Evolutionary conservation across 2,888 invertebrate species (phyloP).

Genomic region (Heliconius ismenius): DNA sequence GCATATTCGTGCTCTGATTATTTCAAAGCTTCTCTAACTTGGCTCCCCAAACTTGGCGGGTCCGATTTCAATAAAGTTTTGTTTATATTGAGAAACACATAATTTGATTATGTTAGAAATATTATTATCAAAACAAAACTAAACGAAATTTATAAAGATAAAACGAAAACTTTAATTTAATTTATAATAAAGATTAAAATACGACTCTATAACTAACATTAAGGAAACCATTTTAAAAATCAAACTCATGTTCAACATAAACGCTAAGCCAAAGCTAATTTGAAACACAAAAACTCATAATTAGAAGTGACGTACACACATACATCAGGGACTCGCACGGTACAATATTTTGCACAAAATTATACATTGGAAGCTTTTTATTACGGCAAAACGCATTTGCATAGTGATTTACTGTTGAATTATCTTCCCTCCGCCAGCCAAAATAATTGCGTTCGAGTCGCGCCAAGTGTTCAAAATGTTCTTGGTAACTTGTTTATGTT

Average conservation of each 20-base stretch:
- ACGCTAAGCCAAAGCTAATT: background rate
- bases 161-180: too few relatives aligned
- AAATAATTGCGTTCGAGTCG: constrained; percentile 46
- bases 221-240: background rate
- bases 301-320: constrained; percentile 17
- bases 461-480: constrained; percentile 23
- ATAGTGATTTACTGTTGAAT: constrained; percentile 42
- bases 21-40: too few relatives aligned
- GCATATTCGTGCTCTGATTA: too few relatives aligned
- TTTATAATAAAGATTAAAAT: too few relatives aligned
- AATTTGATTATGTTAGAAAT: too few relatives aligned
- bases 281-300: constrained; percentile 8
- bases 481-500: constrained; percentile 19
- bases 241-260: background rate
- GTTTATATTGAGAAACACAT: too few relatives aligned
- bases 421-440: constrained; percentile 42
- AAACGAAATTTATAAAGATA: too few relatives aligned
- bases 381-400: constrained; percentile 41
- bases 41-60: too few relatives aligned
- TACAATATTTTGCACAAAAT: constrained; percentile 40
- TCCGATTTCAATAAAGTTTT: too few relatives aligned
- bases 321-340: constrained; percentile 2
- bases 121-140: too few relatives aligned
- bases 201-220: background rate
- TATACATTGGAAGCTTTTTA: constrained; percentile 40